Evolutionary conservation across 2,113 vertebrate species (phyloP).

Genomic region (Caloenas nicobarica): DNA sequence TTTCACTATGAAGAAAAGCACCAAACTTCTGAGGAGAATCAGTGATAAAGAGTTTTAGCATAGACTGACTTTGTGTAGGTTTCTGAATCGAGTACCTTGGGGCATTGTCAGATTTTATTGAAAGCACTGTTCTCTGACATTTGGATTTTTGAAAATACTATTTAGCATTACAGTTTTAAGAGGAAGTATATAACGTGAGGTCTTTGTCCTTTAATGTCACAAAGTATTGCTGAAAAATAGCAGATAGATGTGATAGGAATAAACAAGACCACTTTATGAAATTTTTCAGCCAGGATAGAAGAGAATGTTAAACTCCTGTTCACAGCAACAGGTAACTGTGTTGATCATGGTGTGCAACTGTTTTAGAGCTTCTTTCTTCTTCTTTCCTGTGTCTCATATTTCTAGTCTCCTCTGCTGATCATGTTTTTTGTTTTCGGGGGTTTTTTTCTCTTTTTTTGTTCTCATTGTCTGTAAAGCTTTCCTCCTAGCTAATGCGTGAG

Average conservation of each 20-base stretch:
- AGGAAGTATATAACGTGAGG: neutral
- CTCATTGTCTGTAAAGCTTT: neutral
- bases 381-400: neutral
- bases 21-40: neutral
- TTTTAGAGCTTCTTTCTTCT: neutral
- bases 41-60: neutral
- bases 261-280: neutral
- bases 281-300: neutral
- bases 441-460: neutral
- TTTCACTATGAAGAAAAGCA: conserved; percentile 10
- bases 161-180: conserved; percentile 15
- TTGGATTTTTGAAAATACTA: conserved; percentile 3
- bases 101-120: neutral
- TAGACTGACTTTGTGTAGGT: neutral
- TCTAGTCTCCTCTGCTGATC: neutral
- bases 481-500: neutral
- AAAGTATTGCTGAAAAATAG: conserved; percentile 3
- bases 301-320: neutral
- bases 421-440: neutral
- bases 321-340: neutral
- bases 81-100: neutral
- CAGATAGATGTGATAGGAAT: neutral
- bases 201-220: neutral
- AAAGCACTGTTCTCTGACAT: conserved; percentile 10
- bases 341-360: neutral